phyloP scores from a whole-genome alignment of 2,888 invertebrate genomes.

The Cantharis nigra region DNA sequence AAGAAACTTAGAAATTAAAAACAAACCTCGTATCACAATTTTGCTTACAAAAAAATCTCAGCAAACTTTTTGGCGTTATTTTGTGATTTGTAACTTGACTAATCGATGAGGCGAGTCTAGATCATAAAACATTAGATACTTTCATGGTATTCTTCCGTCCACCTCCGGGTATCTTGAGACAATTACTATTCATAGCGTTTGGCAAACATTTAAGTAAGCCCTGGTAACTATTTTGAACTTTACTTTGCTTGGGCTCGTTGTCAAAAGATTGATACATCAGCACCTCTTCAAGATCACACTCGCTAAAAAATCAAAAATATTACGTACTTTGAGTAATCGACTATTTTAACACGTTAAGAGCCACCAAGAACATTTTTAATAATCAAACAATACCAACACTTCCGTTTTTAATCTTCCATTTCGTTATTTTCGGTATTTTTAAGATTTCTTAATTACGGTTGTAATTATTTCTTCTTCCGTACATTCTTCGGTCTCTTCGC shows the following conservation, averaged over 20 bases:
- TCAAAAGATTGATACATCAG: constrained; percentile 58
- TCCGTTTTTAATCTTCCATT: background rate
- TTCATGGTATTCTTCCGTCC: constrained; percentile 32
- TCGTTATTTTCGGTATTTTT: background rate
- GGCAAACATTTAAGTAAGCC: constrained; percentile 53
- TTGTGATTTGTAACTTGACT: background rate
- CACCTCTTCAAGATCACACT: constrained; percentile 74
- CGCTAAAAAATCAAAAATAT: constrained; percentile 57
- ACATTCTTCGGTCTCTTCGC: background rate
- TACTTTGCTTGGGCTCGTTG: constrained; percentile 37
- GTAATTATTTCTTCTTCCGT: background rate
- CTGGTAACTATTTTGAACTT: constrained; percentile 40
- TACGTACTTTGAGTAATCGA: background rate
- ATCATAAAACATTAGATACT: constrained; percentile 20
- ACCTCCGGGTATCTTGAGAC: constrained; percentile 30
- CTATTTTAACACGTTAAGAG: background rate
- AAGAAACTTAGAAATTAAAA: background rate
- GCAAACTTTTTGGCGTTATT: background rate
- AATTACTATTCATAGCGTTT: constrained; percentile 33
- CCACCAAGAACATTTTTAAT: background rate
- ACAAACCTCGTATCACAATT: background rate
- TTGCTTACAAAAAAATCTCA: background rate
- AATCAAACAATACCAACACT: background rate
- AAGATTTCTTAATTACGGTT: background rate
- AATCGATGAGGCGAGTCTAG: background rate